Conservation (phyloP, 2,113 vertebrate genomes). For the Chloroceryle aenea region DNA sequence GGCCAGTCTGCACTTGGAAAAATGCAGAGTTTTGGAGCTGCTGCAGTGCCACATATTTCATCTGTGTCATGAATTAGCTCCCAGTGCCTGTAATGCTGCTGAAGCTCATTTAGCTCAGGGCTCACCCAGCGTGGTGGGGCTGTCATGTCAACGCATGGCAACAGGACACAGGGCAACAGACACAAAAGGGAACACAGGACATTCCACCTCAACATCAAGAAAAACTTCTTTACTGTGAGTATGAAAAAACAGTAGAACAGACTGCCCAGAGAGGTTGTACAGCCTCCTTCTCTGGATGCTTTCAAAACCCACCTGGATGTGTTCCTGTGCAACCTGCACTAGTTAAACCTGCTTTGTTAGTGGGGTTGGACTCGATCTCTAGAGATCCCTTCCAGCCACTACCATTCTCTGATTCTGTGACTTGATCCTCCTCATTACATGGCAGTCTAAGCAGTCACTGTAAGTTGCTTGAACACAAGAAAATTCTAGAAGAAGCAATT, state of each 20-base stretch:
- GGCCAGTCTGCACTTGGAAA: background rate
- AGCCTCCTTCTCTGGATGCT: too few species aligned
- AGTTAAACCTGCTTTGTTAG: too few species aligned
- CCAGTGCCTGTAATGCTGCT: fast-evolving
- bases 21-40: background rate
- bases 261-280: too few species aligned
- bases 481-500: background rate
- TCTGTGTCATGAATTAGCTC: background rate
- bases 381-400: too few species aligned
- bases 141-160: fast-evolving
- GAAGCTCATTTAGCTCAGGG: background rate
- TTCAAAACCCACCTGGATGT: too few species aligned
- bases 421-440: fast-evolving
- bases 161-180: too few species aligned
- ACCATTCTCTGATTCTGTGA: background rate
- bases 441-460: background rate
- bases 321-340: too few species aligned
- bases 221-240: too few species aligned
- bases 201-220: too few species aligned
- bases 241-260: too few species aligned
- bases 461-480: background rate
- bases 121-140: background rate
- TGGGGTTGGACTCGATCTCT: too few species aligned
- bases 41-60: fast-evolving
- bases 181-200: too few species aligned